Base-by-base conservation (phyloP, 1,140 invertebrate species). In the Drosophila triauraria region DNA sequence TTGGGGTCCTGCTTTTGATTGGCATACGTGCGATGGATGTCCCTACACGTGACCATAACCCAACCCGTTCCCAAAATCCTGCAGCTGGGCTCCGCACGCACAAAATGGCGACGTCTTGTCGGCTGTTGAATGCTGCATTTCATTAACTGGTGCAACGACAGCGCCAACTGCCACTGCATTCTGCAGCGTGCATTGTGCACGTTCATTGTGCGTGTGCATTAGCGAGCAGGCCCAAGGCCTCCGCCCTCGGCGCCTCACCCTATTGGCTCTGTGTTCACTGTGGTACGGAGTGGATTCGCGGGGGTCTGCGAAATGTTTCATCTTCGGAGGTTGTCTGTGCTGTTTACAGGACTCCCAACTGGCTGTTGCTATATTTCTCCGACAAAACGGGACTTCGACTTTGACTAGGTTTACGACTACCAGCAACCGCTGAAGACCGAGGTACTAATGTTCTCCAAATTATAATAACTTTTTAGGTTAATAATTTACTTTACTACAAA, bases 141-240 rank as follows among this genome's bases (percentile, higher is more conserved):
- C 75, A 82, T 86, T 86, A 79, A 87, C 79, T 87, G 72, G 70
- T 12, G 62, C 69, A 70, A 43, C 54, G 35, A 50, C 69, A 68
- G 38, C 62, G 40, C 53, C 56, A 40, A 68, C 42, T 58, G 59
- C 75, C 54, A 71, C 53, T 59, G 59, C 42, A 67, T 64, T 53
- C 64, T 80, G 77, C 53, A 68, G 47, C 60, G 56, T 65, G 59
- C 64, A 58, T 57, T 61, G 64, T 71, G 82, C 79, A 86, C 82
- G 82, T 86, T 63, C 82, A 82, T 82, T 87, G 75, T 86, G 83
- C 84, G 80, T 83, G 84, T 87, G 83, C 79, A 86, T 86, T 86
- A 86, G 80, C 80, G 76, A 60, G 57, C 27, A 30, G 44, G 38
- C 35, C 53, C 80, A 70, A 61, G 50, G 54, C 44, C 51, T 17